These are phyloP conservation scores for Watsonalla cultraria DNA, from an alignment of 2,888 invertebrate genomes.

Conservation along the genomic window DNA sequence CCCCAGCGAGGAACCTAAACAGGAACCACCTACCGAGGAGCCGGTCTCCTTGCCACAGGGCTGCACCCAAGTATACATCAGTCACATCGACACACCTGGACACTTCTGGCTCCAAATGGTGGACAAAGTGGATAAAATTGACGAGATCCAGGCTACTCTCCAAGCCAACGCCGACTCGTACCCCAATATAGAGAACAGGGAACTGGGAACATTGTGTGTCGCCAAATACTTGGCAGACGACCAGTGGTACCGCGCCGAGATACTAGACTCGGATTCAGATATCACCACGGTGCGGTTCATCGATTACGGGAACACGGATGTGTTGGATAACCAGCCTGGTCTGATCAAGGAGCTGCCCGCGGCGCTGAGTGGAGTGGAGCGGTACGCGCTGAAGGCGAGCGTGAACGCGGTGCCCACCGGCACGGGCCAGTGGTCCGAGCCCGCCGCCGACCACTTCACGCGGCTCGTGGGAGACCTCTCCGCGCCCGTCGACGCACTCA, in stretches of 20 bases:
- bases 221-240: conserved; percentile 91
- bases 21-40: conserved; percentile 38
- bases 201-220: conserved; percentile 81
- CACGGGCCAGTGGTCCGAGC: conserved; percentile 82
- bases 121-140: conserved; percentile 76
- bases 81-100: conserved; percentile 86
- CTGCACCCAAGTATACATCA: conserved; percentile 76
- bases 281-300: conserved; percentile 87
- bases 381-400: conserved; percentile 81
- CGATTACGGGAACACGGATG: conserved; percentile 89
- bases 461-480: conserved; percentile 70
- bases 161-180: conserved; percentile 77
- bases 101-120: conserved; percentile 86
- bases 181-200: conserved; percentile 75
- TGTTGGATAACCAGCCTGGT: conserved; percentile 80
- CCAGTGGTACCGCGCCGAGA: conserved; percentile 94
- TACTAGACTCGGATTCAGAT: conserved; percentile 88
- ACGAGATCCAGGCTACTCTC: conserved; percentile 81
- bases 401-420: conserved; percentile 82
- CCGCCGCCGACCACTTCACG: conserved; percentile 78
- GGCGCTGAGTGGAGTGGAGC: conserved; percentile 73
- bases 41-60: conserved; percentile 52
- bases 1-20: conserved; percentile 30
- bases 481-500: conserved; percentile 67
- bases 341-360: conserved; percentile 81